Evolutionary conservation across 2,113 vertebrate genomes (phyloP).

Genomic region (Hemichromis elongatus): DNA sequence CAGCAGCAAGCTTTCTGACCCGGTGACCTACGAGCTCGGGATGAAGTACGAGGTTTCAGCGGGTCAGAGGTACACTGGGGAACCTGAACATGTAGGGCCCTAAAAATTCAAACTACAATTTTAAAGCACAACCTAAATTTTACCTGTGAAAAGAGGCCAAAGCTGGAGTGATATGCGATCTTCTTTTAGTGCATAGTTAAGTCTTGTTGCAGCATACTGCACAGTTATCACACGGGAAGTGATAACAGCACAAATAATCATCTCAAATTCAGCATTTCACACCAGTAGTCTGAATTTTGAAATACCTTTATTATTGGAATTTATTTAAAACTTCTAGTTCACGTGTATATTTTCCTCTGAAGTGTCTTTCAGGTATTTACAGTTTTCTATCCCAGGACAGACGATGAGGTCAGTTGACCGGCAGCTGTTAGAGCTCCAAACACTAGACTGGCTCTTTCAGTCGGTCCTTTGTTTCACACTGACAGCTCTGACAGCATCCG

Average conservation of each 20-base stretch:
- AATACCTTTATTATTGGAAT: background rate
- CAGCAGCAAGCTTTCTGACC: background rate
- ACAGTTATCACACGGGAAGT: background rate
- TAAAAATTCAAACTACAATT: background rate
- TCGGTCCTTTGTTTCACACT: background rate
- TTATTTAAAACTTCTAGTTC: background rate
- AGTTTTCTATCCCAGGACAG: background rate
- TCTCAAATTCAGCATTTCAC: fast-evolving
- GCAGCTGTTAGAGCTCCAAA: background rate
- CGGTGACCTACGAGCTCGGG: background rate
- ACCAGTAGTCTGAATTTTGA: background rate
- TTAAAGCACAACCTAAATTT: fast-evolving
- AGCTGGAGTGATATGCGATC: background rate
- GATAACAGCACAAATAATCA: background rate
- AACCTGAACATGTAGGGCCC: background rate
- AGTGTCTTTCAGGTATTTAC: fast-evolving
- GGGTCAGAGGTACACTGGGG: background rate
- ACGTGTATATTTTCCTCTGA: background rate
- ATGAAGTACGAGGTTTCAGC: background rate
- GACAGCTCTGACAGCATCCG: background rate
- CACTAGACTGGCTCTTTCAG: background rate
- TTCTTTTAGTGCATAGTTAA: background rate
- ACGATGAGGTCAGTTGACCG: fast-evolving
- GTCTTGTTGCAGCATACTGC: background rate
- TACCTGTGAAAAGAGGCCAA: background rate